phyloP scores from a whole-genome alignment of 2,797 vertebrate species.

The Malurus leucopterus region DNA sequence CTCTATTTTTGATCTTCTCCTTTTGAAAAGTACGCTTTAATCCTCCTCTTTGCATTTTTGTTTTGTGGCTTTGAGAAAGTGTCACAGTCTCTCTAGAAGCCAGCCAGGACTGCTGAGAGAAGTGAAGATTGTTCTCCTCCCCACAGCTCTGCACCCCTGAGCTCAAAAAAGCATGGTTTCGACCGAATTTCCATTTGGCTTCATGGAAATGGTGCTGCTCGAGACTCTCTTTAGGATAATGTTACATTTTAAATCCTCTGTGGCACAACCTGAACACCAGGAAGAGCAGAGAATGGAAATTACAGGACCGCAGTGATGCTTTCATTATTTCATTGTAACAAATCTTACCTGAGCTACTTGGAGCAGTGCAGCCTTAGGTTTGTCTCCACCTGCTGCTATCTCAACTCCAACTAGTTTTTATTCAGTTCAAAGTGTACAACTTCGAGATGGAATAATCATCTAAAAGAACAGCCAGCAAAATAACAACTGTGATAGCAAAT shows the following conservation, averaged over 20 bases:
- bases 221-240: neutral
- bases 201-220: neutral
- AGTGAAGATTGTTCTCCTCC: neutral
- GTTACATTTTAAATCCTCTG: neutral
- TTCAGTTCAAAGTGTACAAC: neutral
- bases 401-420: neutral
- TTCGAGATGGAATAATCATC: neutral
- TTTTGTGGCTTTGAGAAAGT: neutral
- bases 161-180: neutral
- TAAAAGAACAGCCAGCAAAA: neutral
- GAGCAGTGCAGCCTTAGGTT: neutral
- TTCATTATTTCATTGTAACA: neutral
- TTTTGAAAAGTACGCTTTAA: neutral
- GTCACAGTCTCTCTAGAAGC: neutral
- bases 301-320: neutral
- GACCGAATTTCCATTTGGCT: neutral
- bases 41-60: neutral
- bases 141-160: neutral
- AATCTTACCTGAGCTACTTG: neutral
- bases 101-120: neutral
- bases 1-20: neutral
- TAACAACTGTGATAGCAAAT: neutral
- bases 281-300: neutral
- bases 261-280: neutral
- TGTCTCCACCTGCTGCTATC: neutral